Evolutionary conservation across 2,797 vertebrate genomes (phyloP).

Genomic region (Aeoliscus strigatus): DNA sequence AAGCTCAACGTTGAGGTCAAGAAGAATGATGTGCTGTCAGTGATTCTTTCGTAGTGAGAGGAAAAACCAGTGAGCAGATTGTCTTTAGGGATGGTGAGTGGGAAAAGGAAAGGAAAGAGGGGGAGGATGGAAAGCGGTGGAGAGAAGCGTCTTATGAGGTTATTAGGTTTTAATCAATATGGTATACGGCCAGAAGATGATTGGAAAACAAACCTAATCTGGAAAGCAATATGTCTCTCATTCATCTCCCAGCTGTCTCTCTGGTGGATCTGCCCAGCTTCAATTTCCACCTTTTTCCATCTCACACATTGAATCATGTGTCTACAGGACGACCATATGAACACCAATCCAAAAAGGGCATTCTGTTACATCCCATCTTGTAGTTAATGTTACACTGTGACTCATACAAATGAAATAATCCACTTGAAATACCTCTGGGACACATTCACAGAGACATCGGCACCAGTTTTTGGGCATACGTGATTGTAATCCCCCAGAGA

Average conservation of each 20-base stretch:
- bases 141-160: conserved; percentile 65
- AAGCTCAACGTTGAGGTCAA: conserved; percentile 76
- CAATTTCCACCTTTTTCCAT: conserved; percentile 35
- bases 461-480: no score
- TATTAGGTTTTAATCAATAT: conserved; percentile 80
- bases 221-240: conserved; percentile 63
- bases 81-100: conserved; percentile 62
- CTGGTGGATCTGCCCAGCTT: conserved; percentile 43
- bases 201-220: conserved; percentile 79
- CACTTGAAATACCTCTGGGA: no score
- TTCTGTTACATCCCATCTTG: no score
- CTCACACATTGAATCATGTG: conserved; percentile 27
- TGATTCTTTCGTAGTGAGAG: conserved; percentile 67
- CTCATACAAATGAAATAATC: no score
- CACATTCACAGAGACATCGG: no score
- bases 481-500: no score
- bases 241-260: conserved; percentile 58
- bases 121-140: conserved; percentile 41
- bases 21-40: conserved; percentile 76
- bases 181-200: conserved; percentile 70
- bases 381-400: no score
- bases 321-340: conserved; percentile 17
- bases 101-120: conserved; percentile 8
- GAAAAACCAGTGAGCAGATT: conserved; percentile 53
- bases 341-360: no score